Base-by-base conservation (phyloP, 2,113 vertebrate species). In the Myxocyprinus asiaticus region DNA sequence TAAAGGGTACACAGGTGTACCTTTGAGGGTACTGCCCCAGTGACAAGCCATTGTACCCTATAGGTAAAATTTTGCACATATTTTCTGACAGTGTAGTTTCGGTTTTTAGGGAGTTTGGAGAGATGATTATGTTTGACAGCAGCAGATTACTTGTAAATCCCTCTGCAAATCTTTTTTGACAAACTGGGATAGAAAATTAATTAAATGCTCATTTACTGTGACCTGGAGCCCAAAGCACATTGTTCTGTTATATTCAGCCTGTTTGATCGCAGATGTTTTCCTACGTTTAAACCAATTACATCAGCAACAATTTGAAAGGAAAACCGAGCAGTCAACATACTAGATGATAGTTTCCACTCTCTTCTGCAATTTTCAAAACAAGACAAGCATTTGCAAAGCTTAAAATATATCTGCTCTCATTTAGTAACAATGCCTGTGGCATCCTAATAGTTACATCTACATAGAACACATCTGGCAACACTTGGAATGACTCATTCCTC, bases 391-490 rank as follows among this genome's bases (percentile, higher is more conserved):
- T 58, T 10, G 69, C 14, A 71, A 44, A 62, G 58, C 58, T 17
- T 50, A n/a, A 58, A 58, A 58, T 14, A 58, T 15, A 63, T 50
- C 71, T 50, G 11, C 15, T 45, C 45, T 62, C 15, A 48, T 65
- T 78, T 48, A 66, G 74, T 50, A 69, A 68, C 43, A 43, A 51
- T 17, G 68, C 50, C 43, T 22, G 17, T 63, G 61, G 68, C 48
- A 62, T 67, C 33, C 55, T 33, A 67, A 67, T 76, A 55, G 62
- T 22, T 74, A 63, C 79, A 64, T 61, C 15, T 22, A 8, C n/a
- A 9, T 56, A 81, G 59, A 67, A 67, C 50, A 68, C 82, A 81
- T 84, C 74, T 84, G 74, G 78, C 17, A 66, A 62, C 43, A 50
- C n/a, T 77, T 79, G 76, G 14, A 61, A 67, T 74, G 74, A 81